phyloP scores from a whole-genome alignment of 2,888 invertebrate species.

The Gisinianus flammeolus region DNA sequence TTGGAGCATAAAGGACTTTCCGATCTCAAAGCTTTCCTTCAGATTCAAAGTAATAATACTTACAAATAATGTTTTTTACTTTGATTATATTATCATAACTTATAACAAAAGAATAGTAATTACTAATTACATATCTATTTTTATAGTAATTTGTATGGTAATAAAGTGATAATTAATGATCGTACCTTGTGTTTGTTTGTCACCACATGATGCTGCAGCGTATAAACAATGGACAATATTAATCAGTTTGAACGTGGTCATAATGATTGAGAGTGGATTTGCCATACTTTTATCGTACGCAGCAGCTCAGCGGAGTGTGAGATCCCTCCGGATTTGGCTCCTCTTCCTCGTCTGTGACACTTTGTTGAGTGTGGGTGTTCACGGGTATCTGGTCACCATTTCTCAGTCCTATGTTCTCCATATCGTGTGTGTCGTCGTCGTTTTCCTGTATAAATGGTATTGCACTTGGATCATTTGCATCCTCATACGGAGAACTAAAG shows the following conservation, averaged over 20 bases:
- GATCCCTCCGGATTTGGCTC: neutral
- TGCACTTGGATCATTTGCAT: slow-evolving; percentile 20
- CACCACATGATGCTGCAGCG: neutral
- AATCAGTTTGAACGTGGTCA: neutral
- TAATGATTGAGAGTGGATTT: slow-evolving; percentile 1
- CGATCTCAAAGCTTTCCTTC: neutral
- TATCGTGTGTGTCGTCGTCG: slow-evolving; percentile 1
- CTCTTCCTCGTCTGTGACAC: neutral
- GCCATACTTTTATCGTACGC: slow-evolving; percentile 18
- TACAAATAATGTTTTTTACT: no score
- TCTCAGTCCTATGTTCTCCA: neutral
- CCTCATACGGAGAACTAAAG: slow-evolving; percentile 14
- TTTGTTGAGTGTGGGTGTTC: neutral
- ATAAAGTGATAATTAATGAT: no score
- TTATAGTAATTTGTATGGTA: no score
- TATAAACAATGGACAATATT: neutral
- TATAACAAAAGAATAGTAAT: no score
- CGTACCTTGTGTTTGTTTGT: neutral
- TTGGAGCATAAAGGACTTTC: no score
- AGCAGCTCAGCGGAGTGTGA: neutral
- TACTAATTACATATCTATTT: no score
- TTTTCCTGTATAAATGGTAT: slow-evolving; percentile 30
- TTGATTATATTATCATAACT: no score
- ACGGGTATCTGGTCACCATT: neutral
- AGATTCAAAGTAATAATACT: slow-evolving; percentile 1